Evolutionary conservation across 2,888 invertebrate species (phyloP).

Genomic region (Thera obeliscata): DNA sequence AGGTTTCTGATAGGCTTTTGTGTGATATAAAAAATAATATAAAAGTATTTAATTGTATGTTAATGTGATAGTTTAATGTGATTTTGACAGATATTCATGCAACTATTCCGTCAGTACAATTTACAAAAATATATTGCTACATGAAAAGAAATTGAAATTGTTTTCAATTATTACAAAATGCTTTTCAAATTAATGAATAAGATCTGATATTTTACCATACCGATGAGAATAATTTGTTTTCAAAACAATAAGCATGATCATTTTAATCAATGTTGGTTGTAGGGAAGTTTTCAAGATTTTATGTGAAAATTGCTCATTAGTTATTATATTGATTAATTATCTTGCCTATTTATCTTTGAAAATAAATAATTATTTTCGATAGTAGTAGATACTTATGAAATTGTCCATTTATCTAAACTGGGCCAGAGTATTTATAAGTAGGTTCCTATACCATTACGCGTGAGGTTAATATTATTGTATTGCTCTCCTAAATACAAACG

Average conservation of each 20-base stretch:
- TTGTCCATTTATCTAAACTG: neutral
- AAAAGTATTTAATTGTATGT: slow-evolving; percentile 32
- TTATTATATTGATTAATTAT: slow-evolving; percentile 43
- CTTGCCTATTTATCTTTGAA: slow-evolving; percentile 46
- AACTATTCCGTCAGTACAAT: slow-evolving; percentile 29
- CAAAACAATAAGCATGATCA: neutral
- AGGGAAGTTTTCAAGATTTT: too few species aligned
- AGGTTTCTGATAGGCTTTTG: slow-evolving; percentile 27
- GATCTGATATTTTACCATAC: slow-evolving; percentile 13
- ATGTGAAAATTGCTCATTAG: slow-evolving; percentile 48
- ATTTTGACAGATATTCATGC: slow-evolving; percentile 30
- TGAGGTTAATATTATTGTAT: too few species aligned
- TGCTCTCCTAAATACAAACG: too few species aligned
- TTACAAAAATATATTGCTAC: neutral
- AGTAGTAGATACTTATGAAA: neutral
- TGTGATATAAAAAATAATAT: slow-evolving; percentile 31
- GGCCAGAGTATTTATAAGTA: too few species aligned
- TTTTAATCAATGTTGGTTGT: neutral
- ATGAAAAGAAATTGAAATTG: neutral
- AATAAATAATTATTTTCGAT: neutral
- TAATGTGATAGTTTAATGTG: slow-evolving; percentile 38
- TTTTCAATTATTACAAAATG: neutral
- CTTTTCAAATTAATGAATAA: neutral
- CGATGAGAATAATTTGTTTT: neutral
- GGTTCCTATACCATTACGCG: too few species aligned